A percentile compares a stretch with the other conserved stretches of the same genome.
phyloP scores from a whole-genome alignment of 2,888 invertebrate genomes.

The Cybosia mesomella region DNA sequence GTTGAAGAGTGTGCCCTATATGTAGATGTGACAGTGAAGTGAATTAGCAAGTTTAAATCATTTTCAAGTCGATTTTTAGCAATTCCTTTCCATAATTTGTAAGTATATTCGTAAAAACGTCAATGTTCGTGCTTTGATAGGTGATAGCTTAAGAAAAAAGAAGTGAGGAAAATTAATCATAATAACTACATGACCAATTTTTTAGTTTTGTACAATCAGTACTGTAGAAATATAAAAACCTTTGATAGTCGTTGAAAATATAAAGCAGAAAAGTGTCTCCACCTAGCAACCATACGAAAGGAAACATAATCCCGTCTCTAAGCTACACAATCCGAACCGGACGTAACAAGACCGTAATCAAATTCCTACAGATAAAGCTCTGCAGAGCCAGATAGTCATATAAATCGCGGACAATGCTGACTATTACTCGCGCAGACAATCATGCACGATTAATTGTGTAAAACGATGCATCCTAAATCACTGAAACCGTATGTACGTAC shows the following conservation, averaged over 20 bases:
- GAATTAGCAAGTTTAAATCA: too few relatives aligned
- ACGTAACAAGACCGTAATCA: slow-evolving; percentile 24
- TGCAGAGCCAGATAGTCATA: slow-evolving; percentile 35
- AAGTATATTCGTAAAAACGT: neutral
- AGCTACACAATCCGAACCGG: neutral
- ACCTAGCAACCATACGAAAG: neutral
- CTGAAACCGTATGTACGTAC: slow-evolving; percentile 24
- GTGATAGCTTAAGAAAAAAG: neutral
- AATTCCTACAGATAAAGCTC: slow-evolving; percentile 43
- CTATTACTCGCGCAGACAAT: slow-evolving; percentile 51
- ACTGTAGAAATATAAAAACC: neutral
- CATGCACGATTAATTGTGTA: slow-evolving; percentile 56
- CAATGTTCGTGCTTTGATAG: neutral
- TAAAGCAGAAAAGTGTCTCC: neutral
- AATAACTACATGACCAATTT: neutral
- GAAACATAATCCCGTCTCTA: neutral
- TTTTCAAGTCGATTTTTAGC: neutral
- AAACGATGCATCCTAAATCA: slow-evolving; percentile 56
- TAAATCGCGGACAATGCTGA: slow-evolving; percentile 43
- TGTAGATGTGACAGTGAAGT: too few relatives aligned
- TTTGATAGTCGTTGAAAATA: neutral
- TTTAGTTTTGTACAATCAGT: neutral
- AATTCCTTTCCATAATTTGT: neutral
- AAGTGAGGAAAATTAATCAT: too few relatives aligned
- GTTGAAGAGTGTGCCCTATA: neutral